A percentile compares a stretch with the other conserved stretches of the same genome.
phyloP scores from a whole-genome alignment of 2,113 vertebrate species.

The Hippocampus guttulatus region DNA sequence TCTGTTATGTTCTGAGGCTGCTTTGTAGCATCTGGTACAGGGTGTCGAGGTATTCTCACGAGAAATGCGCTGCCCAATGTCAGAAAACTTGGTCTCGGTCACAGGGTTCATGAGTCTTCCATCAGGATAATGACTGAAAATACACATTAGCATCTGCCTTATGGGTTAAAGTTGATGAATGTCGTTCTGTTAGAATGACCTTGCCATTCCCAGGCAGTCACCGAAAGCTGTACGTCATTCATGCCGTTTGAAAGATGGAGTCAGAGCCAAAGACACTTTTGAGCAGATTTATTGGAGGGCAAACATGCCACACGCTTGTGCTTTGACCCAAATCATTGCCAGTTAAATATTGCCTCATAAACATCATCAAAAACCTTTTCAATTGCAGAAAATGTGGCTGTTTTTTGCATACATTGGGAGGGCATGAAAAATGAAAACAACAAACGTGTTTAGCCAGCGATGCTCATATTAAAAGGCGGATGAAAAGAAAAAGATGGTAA shows the following conservation, averaged over 20 bases:
- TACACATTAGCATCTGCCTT: too few species aligned
- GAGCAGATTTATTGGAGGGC: background rate
- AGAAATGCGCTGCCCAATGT: too few species aligned
- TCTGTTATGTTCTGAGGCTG: too few species aligned
- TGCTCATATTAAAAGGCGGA: constrained; percentile 17
- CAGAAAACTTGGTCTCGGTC: too few species aligned
- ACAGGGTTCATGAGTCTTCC: too few species aligned
- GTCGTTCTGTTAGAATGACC: background rate
- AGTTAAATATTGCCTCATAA: background rate
- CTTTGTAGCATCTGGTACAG: too few species aligned
- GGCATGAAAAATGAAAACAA: constrained; percentile 23
- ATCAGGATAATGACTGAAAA: too few species aligned
- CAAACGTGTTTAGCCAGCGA: constrained; percentile 1
- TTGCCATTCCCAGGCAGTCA: background rate
- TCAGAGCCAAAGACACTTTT: background rate
- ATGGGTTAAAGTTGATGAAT: too few species aligned
- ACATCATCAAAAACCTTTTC: constrained; percentile 4
- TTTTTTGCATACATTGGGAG: constrained; percentile 9
- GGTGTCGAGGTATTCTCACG: too few species aligned
- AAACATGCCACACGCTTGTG: background rate
- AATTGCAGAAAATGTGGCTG: background rate
- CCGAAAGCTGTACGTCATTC: background rate
- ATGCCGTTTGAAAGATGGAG: background rate
- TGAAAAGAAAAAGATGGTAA: background rate
- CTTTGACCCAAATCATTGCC: too few species aligned